A percentile compares a stretch with the other conserved stretches of the same genome.
Evolutionary conservation across 1,140 invertebrate species (phyloP).

Genomic region (Caerostris extrusa): DNA sequence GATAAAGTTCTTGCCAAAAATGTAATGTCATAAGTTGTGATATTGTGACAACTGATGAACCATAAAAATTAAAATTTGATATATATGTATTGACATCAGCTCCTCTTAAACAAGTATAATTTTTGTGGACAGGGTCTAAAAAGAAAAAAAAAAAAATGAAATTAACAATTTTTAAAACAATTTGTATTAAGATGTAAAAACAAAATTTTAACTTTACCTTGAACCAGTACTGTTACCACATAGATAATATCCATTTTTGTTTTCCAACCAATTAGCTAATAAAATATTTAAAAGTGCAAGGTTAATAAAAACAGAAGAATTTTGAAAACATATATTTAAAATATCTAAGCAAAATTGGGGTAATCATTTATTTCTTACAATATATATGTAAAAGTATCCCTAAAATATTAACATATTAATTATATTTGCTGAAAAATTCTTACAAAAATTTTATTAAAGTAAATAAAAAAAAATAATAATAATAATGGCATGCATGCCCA

Average conservation of each 20-base stretch:
- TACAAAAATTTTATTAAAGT: too few relatives aligned
- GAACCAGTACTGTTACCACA: slow-evolving; percentile 74
- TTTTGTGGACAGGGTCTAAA: slow-evolving; percentile 60
- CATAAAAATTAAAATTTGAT: slow-evolving; percentile 75
- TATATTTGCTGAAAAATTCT: too few relatives aligned
- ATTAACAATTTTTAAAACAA: background rate
- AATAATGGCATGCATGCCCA: too few relatives aligned
- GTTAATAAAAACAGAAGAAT: too few relatives aligned
- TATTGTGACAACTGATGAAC: slow-evolving; percentile 70
- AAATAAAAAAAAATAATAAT: too few relatives aligned
- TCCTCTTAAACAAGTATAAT: slow-evolving; percentile 66
- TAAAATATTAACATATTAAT: too few relatives aligned
- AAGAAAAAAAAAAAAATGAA: slow-evolving; percentile 18
- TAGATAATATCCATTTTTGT: slow-evolving; percentile 69
- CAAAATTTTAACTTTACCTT: slow-evolving; percentile 4
- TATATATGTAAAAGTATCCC: too few relatives aligned
- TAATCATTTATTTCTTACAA: too few relatives aligned
- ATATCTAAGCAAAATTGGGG: too few relatives aligned
- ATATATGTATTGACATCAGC: slow-evolving; percentile 72
- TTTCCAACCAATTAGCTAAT: slow-evolving; percentile 69
- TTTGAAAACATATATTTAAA: too few relatives aligned
- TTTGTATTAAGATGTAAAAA: background rate
- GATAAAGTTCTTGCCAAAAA: slow-evolving; percentile 76
- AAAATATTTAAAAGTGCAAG: background rate
- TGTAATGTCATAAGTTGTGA: slow-evolving; percentile 75